These are phyloP conservation scores for Oxystoma pomonae DNA, from an alignment of 2,888 invertebrate species.

Conservation along the genomic window DNA sequence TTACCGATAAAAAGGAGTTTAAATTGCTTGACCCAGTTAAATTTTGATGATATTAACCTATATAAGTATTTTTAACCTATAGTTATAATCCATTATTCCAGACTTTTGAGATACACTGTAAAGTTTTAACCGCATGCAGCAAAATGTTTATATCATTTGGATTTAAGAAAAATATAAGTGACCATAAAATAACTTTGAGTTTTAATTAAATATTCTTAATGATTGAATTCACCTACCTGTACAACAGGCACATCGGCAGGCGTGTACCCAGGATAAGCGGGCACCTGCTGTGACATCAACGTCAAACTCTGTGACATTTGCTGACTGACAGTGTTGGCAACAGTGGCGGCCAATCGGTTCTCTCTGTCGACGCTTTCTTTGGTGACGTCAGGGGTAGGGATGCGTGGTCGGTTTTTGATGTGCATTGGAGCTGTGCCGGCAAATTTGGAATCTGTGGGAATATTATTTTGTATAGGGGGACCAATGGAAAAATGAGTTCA, in stretches of 20 bases:
- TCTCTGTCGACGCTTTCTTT: constrained; percentile 75
- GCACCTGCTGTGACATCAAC: constrained; percentile 61
- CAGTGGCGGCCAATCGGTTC: constrained; percentile 50
- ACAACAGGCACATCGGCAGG: constrained; percentile 68
- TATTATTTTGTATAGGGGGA: too few relatives aligned
- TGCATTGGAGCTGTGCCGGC: constrained; percentile 66
- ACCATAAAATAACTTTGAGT: not conserved
- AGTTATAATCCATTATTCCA: too few relatives aligned
- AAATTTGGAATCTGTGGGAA: constrained; percentile 51
- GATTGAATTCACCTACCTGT: constrained; percentile 56
- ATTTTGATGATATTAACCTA: too few relatives aligned
- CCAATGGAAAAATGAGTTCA: too few relatives aligned
- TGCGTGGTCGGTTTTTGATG: constrained; percentile 78
- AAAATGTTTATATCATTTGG: too few relatives aligned
- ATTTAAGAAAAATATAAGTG: too few relatives aligned
- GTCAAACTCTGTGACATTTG: constrained; percentile 53
- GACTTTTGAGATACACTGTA: too few relatives aligned
- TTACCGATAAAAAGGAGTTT: too few relatives aligned
- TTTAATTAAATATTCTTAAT: not conserved
- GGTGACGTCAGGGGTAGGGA: constrained; percentile 84
- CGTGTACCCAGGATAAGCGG: constrained; percentile 42
- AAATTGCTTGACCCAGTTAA: too few relatives aligned
- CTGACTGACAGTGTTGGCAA: constrained; percentile 42
- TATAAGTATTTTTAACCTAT: too few relatives aligned
- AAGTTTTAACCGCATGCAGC: too few relatives aligned